These are phyloP conservation scores for Procambarus clarkii DNA, from an alignment of 1,140 invertebrate genomes.

Conservation along the genomic window DNA sequence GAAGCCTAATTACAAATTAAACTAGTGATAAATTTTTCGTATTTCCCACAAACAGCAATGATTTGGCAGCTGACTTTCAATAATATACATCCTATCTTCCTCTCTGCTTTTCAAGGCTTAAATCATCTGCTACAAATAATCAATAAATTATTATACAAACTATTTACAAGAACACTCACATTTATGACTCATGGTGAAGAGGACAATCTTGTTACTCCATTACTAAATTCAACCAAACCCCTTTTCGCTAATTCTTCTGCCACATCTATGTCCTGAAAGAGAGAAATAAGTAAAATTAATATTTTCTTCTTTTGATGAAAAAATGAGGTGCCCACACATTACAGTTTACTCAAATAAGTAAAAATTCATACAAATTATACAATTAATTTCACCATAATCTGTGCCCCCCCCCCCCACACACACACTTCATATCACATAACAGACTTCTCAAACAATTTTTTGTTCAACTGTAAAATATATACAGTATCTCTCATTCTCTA, in stretches of 20 bases:
- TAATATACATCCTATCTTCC: too few relatives aligned
- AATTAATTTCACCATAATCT: background rate
- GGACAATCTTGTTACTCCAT: background rate
- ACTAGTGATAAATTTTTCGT: too few relatives aligned
- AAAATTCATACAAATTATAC: background rate
- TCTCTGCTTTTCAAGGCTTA: too few relatives aligned
- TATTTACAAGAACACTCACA: background rate
- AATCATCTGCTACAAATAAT: background rate
- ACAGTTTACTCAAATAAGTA: background rate
- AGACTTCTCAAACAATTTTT: too few relatives aligned
- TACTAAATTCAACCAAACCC: constrained; percentile 72
- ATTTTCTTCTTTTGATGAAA: too few relatives aligned
- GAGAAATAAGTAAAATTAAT: background rate
- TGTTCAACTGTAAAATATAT: too few relatives aligned
- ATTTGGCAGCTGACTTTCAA: too few relatives aligned
- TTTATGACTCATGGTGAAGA: background rate
- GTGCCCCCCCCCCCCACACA: too few relatives aligned
- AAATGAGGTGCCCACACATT: background rate
- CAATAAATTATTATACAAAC: background rate
- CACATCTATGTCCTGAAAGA: constrained; percentile 73
- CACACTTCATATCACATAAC: too few relatives aligned
- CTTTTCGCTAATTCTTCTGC: constrained; percentile 74
- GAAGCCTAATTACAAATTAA: too few relatives aligned
- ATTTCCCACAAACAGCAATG: too few relatives aligned
- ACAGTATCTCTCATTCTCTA: too few relatives aligned